Base-by-base conservation (phyloP, 1,140 invertebrate genomes). In the Drosophila aff. region DNA sequence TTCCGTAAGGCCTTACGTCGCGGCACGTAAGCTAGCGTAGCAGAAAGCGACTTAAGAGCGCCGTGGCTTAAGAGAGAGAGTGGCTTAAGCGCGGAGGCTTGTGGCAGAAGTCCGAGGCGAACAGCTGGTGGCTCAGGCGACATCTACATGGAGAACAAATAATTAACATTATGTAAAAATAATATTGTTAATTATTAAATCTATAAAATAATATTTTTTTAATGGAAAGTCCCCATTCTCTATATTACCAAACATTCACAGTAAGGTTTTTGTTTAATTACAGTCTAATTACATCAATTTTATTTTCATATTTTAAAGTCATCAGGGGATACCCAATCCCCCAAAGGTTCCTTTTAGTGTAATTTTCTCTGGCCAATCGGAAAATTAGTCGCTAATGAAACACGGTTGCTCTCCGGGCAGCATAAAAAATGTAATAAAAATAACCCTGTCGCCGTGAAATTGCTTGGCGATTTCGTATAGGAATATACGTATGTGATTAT, bases 1-100 rank as follows among this genome's bases (percentile, higher is more conserved):
- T 61, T 58, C 71, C 82, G 82, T 85, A 85, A 78, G 73, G 52
- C 41, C 61, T 79, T 79, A 86, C 82, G 82, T 64, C 2, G 62
- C 26, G n/a, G 23, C 46, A 41, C 44, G 61, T 40, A 63, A 65
- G 33, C 33, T 55, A 11, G 57, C 50, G 74, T 58, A 13, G 50
- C 46, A 67, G 59, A 18, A 86, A 50, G 67, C 64, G 52, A 44
- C 69, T 66, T 71, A 62, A 78, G 65, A 31, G 31, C 31, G 31
- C 1, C 63, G 13, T 61, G 55, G 52, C 63, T 77, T 76, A 49
- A 38, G 49, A 21, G 40, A 62, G 31, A 33, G 31, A 2, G 28
- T 10, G 71, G 47, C 16, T n/a, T 26, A 28, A 15, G 15, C 9
- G 13, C 2, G 2, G 8, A 3, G 18, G 21, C 18, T 23, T 55